Evolutionary conservation across 1,140 invertebrate genomes (phyloP).

Genomic region (Sarcophaga bullata): DNA sequence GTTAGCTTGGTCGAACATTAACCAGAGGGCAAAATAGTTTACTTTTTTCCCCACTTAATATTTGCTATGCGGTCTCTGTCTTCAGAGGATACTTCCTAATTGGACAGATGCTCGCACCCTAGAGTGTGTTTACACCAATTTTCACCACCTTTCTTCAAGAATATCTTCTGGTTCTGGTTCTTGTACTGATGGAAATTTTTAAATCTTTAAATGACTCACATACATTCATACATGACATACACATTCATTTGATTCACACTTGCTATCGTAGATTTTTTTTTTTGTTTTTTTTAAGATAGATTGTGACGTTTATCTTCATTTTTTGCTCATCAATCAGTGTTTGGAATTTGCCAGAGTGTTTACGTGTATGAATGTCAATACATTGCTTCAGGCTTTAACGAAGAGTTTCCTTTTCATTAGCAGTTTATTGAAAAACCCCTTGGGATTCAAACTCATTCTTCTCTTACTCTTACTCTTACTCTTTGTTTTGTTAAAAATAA

Average conservation of each 20-base stretch:
- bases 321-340: slow-evolving; percentile 36
- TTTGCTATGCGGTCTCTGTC: too few relatives aligned
- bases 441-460: background rate
- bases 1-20: too few relatives aligned
- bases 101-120: too few relatives aligned
- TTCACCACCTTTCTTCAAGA: too few relatives aligned
- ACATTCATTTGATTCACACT: background rate
- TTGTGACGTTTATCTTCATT: slow-evolving; percentile 44
- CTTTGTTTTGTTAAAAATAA: too few relatives aligned
- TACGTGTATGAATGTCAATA: slow-evolving; percentile 17
- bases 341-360: slow-evolving; percentile 64
- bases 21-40: too few relatives aligned
- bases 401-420: slow-evolving; percentile 24
- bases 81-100: too few relatives aligned
- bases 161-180: background rate
- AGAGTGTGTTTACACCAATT: too few relatives aligned
- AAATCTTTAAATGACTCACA: background rate
- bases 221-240: too few relatives aligned
- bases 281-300: slow-evolving; percentile 12
- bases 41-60: too few relatives aligned
- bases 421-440: slow-evolving; percentile 16
- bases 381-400: background rate
- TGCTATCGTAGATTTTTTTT: background rate
- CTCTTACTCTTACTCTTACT: too few relatives aligned
- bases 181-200: background rate